Conservation (phyloP, 2,797 vertebrate genomes). For the Salmo trutta region DNA sequence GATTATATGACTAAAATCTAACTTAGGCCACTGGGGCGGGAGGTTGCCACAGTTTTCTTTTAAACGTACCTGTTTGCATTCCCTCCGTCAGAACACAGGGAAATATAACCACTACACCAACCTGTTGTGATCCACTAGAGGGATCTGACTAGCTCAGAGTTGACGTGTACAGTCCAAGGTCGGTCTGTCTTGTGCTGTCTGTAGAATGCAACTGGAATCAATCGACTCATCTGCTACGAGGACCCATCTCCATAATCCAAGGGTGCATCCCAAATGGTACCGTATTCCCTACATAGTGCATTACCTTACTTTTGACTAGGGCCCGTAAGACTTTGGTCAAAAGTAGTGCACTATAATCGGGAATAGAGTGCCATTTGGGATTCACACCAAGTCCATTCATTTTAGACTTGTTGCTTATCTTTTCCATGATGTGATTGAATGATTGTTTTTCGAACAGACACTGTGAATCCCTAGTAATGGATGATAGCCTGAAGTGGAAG, state of each 20-base stretch:
- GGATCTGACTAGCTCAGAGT: conserved; percentile 10
- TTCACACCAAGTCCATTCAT: background rate
- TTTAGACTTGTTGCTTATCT: conserved; percentile 14
- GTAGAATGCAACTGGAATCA: conserved; percentile 39
- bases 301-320: background rate
- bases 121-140: background rate
- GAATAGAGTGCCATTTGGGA: background rate
- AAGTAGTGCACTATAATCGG: background rate
- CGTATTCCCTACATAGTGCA: background rate
- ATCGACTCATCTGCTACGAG: background rate
- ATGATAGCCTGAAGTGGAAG: conserved; percentile 20
- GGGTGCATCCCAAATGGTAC: background rate
- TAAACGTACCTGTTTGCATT: background rate
- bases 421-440: conserved; percentile 24
- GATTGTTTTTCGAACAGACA: conserved; percentile 29
- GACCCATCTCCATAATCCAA: conserved; percentile 13
- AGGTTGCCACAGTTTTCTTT: background rate
- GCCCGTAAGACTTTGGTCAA: background rate
- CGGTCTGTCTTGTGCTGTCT: background rate
- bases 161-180: background rate
- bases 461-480: conserved; percentile 39
- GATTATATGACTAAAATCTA: conserved; percentile 5
- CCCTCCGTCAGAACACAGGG: conserved; percentile 24
- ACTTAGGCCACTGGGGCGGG: conserved; percentile 4
- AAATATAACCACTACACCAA: conserved; percentile 54